Base-by-base conservation (phyloP, 2,113 vertebrate genomes). In the Rhinoptilus africanus region DNA sequence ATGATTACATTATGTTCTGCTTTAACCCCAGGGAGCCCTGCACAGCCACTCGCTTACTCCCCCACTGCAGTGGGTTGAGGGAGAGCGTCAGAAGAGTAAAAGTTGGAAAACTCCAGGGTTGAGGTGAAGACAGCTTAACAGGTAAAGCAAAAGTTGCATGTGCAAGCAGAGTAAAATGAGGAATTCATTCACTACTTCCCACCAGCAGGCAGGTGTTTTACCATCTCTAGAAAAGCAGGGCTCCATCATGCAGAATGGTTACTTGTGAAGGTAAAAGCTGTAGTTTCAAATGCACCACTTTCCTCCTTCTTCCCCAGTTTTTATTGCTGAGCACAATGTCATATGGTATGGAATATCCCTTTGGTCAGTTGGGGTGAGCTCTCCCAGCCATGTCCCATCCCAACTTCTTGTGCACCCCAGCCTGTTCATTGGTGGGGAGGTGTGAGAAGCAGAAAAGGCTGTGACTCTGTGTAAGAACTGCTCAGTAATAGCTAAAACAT, bases 201-300 rank as follows among this genome's bases (percentile, higher is more conserved):
- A 47, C 11, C 0, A 6, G 8, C 9, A 72, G 11, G 7, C 17
- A 75, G 21, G 20, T 62, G 6, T 51, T 75, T n/a, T 41, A 10
- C 23, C 30, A 28, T 34, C 18, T 47, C 54, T 35, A 34, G 47
- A n/a, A 41, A 35, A 75, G 2, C 30, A 23, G n/a, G 41, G 3
- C 8, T 68, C 30, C 23, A 53, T 62, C 15, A 26, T 2, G 3
- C 0, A 0, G 51, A 32, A 45, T 0, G 0, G 8, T 64, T 23
- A 6, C 28, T 32, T 69, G 14, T 4, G 14, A 79, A 66, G 30
- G 62, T 6, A 75, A 60, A 56, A 0, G 12, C 4, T 9, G 16
- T 45, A 11, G n/a, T 8, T 51, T 12, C 4, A 27, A 84, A 57
- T 4, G 15, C 24, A 2, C 2, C 0, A 4, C 3, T 7, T 71